Evolutionary conservation across 1,140 invertebrate genomes (phyloP), one percentile per base, ranked within the genome.

Genomic region (Campoletis sonorensis): DNA sequence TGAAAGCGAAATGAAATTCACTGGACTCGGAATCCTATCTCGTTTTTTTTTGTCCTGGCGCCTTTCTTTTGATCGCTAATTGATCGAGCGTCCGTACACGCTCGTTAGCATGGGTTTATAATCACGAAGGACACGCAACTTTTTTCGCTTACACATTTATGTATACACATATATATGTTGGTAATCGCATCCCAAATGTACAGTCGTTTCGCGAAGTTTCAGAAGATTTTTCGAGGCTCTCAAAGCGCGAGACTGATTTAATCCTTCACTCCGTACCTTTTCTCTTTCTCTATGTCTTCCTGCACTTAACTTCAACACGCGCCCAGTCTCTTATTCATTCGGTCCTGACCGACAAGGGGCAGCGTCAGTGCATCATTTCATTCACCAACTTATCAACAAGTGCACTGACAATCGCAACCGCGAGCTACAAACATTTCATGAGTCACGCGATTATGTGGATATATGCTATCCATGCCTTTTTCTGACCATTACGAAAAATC

Each of bases 61-160:
- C 54, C 26, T 16, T 33, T 77, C 73, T 64, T 64, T 77, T 54
- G 73, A 77, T 77, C 73, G 73, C 73, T 77, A 77, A 77, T 77
- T 64, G 73, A 77, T 77, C 73, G 73, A 77, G 64, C 27, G 45
- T 49, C 27, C 73, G 73, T 77, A 64, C 67, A 33, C 1, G 73
- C 73, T 77, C 73, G 73, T 77, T 77, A 77, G 73, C 73, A 77
- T 77, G 54, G 51, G 73, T 27, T 3, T 64, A 77, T 77, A 77
- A 77, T 77, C 64, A 77, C 73, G 51, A 54, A 64, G 54, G 73
- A 77, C 73, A 77, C 73, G 73, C 73, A 64, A 40, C 30, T 30
- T 58, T 49, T 54, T 30, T 23, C 72, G 16, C 23, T 21, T 54
- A 15, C 13, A 11, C 23, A 49, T 72, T 72, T 64, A 26, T 13